Percentiles rank a stretch among this genome's conserved stretches.
These are phyloP conservation scores for Phaethornis superciliosus DNA, from an alignment of 2,113 vertebrate genomes.

Conservation along the genomic window DNA sequence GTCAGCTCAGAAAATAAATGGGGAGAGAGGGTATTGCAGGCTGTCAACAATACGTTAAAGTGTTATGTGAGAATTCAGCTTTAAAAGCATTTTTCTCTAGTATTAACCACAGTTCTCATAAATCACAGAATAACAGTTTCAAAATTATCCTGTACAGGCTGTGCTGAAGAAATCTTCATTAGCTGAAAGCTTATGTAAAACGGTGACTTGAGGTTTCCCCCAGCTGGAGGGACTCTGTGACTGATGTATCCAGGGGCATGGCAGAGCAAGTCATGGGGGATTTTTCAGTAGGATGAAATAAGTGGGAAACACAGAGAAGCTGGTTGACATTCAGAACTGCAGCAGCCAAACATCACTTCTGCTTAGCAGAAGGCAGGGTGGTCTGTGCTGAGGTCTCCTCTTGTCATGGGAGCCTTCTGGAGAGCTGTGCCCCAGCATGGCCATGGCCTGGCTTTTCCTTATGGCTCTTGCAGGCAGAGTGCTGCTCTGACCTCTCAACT, in stretches of 20 bases:
- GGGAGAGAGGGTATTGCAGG: neutral
- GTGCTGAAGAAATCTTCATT: neutral
- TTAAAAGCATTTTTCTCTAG: slow-evolving; percentile 36
- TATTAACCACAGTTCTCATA: slow-evolving; percentile 31
- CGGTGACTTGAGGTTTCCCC: neutral
- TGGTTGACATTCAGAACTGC: neutral
- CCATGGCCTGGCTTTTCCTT: neutral
- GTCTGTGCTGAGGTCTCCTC: neutral
- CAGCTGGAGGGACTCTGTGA: neutral
- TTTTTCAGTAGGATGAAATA: neutral
- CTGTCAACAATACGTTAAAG: neutral
- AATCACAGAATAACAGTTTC: neutral
- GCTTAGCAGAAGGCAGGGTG: neutral
- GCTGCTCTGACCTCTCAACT: neutral
- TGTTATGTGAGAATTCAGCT: slow-evolving; percentile 13
- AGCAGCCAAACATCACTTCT: neutral
- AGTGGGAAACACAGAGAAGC: neutral
- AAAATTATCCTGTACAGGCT: neutral
- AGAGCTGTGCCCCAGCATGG: neutral
- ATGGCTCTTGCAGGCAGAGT: neutral
- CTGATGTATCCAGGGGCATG: neutral
- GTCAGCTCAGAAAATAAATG: slow-evolving; percentile 33
- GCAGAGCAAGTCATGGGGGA: neutral
- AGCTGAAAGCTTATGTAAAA: neutral
- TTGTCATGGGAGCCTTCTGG: neutral